Conservation (phyloP, 2,888 invertebrate species). For the Nasonia oneida region DNA sequence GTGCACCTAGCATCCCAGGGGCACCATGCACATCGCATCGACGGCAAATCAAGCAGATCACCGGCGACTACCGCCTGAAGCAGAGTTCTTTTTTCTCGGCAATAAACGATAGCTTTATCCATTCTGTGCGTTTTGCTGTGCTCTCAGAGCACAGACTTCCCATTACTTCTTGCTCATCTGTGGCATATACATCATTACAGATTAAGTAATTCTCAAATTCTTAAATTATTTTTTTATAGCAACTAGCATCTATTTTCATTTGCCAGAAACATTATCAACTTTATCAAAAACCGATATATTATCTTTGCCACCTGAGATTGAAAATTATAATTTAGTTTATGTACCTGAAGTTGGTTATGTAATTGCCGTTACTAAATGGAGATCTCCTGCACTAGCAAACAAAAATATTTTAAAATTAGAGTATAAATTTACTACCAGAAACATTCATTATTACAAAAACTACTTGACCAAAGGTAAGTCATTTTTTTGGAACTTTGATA, state of each 20-base stretch:
- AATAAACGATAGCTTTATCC: no score
- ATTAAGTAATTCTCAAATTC: no score
- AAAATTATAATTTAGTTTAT: constrained; percentile 48
- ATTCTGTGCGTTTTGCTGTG: no score
- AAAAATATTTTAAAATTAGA: constrained; percentile 30
- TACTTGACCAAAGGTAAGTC: constrained; percentile 41
- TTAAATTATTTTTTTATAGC: background rate
- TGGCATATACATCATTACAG: no score
- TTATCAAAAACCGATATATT: constrained; percentile 6
- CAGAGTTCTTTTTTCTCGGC: no score
- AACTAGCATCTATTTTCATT: background rate
- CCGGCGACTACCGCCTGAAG: no score
- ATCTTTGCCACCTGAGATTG: constrained; percentile 39
- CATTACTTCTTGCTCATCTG: no score
- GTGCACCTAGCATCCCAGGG: no score
- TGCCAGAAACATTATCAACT: constrained; percentile 21
- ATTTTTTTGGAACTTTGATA: no score
- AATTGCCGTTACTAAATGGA: constrained; percentile 51
- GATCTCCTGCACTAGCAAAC: background rate
- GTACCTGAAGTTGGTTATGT: constrained; percentile 53
- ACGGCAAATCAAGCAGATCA: no score
- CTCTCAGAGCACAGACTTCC: no score
- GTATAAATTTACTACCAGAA: constrained; percentile 48
- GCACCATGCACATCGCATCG: no score
- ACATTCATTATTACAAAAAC: constrained; percentile 38